phyloP scores from a whole-genome alignment of 2,888 invertebrate species.

The Eupithecia dodoneata region DNA sequence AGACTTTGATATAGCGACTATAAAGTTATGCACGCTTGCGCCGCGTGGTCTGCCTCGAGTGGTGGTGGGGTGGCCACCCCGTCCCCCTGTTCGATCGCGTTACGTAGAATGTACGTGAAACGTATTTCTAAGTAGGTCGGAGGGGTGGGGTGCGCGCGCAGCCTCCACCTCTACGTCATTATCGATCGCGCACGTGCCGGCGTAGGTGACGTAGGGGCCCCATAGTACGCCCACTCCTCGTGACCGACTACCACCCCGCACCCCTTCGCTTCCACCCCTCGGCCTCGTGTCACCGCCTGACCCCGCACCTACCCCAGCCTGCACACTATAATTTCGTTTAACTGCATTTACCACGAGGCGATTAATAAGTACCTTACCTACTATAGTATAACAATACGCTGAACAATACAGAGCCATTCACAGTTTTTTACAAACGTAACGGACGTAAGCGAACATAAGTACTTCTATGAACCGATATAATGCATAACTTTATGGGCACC shows the following conservation, averaged over 20 bases:
- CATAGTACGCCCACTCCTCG: slow-evolving; percentile 67
- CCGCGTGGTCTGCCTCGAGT: slow-evolving; percentile 37
- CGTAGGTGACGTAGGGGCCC: slow-evolving; percentile 79
- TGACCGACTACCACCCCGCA: slow-evolving; percentile 49
- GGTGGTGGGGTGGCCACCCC: slow-evolving; percentile 45
- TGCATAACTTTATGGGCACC: slow-evolving; percentile 13
- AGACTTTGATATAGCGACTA: slow-evolving; percentile 30
- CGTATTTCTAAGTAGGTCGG: slow-evolving; percentile 81
- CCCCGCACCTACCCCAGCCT: slow-evolving; percentile 39
- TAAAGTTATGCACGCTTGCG: slow-evolving; percentile 42
- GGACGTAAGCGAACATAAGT: slow-evolving; percentile 4
- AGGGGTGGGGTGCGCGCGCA: slow-evolving; percentile 73
- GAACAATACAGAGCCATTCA: slow-evolving; percentile 32
- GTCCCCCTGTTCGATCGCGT: slow-evolving; percentile 71
- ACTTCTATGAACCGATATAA: slow-evolving; percentile 19
- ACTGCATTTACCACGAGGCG: slow-evolving; percentile 41
- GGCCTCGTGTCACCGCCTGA: slow-evolving; percentile 24
- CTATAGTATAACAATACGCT: slow-evolving; percentile 12
- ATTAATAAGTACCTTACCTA: slow-evolving; percentile 28
- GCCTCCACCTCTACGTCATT: slow-evolving; percentile 74
- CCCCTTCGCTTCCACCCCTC: slow-evolving; percentile 43
- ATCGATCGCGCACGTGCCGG: slow-evolving; percentile 83
- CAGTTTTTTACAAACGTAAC: slow-evolving; percentile 22
- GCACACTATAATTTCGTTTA: slow-evolving; percentile 53
- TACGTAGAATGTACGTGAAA: slow-evolving; percentile 80